Percentiles rank a stretch among this genome's conserved stretches.
Evolutionary conservation across 2,888 invertebrate species (phyloP).

Genomic region (Paralinhomoeus sp.): DNA sequence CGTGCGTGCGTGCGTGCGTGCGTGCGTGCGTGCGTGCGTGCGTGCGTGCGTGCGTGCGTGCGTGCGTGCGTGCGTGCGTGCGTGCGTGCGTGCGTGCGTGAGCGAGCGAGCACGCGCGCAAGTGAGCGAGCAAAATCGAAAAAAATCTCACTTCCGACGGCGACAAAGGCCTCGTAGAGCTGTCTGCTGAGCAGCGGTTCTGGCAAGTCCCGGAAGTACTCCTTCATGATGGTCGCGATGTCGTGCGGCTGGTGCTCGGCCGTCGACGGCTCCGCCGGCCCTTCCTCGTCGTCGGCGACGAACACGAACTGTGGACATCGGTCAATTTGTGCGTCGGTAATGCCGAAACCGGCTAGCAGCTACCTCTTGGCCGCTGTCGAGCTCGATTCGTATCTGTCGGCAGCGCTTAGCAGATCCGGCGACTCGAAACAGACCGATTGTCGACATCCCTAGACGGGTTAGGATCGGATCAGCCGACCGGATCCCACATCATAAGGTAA

Average conservation of each 20-base stretch:
- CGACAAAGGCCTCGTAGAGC: constrained; percentile 65
- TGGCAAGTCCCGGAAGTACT: constrained; percentile 71
- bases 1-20: no score
- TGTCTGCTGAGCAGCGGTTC: constrained; percentile 71
- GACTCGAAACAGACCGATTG: constrained; percentile 69
- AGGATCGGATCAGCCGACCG: no score
- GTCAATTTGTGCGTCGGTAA: neutral
- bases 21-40: no score
- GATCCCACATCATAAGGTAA: neutral
- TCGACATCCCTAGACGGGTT: constrained; percentile 46
- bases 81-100: neutral
- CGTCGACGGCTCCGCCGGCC: no score
- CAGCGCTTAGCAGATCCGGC: constrained; percentile 75
- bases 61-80: no score
- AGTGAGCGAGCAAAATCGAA: no score
- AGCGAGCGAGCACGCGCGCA: no score
- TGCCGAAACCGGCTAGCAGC: neutral
- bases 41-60: no score
- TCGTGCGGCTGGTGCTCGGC: constrained; percentile 70
- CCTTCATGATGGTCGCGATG: constrained; percentile 71
- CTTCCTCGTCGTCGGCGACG: constrained; percentile 10
- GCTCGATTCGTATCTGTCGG: constrained; percentile 43
- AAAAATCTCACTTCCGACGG: constrained; percentile 55
- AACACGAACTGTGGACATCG: no score
- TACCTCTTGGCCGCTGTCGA: constrained; percentile 8